Conservation (phyloP, 2,888 invertebrate genomes). For the Calliopum simillimum region DNA sequence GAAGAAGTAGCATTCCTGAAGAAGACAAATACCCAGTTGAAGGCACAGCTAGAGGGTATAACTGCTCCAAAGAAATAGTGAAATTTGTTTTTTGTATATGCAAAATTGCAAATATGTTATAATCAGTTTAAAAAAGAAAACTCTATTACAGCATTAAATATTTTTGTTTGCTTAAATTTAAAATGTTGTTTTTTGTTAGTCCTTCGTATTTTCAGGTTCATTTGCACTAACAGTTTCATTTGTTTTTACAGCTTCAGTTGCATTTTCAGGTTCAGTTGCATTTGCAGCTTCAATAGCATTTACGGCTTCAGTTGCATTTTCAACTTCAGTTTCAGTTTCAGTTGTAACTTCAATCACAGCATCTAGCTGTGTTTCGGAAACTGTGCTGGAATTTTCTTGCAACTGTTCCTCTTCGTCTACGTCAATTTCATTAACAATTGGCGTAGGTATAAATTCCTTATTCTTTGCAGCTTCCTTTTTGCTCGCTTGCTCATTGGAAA, state of each 20-base stretch:
- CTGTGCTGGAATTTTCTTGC: background rate
- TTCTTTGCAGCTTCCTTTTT: conserved; percentile 38
- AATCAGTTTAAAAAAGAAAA: background rate
- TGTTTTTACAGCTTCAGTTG: background rate
- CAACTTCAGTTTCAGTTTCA: background rate
- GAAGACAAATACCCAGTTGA: conserved; percentile 93
- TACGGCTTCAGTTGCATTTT: background rate
- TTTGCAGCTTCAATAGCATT: background rate
- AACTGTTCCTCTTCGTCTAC: conserved; percentile 50
- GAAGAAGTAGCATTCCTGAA: conserved; percentile 93
- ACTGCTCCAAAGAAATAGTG: conserved; percentile 91
- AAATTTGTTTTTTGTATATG: background rate
- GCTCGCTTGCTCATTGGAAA: conserved; percentile 24
- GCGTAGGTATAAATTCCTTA: conserved; percentile 58
- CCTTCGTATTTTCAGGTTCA: background rate
- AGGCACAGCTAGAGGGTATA: conserved; percentile 94
- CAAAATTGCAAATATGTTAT: background rate
- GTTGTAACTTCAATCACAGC: background rate
- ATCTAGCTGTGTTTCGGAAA: background rate
- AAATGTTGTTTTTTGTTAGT: conserved; percentile 23
- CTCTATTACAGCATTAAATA: background rate
- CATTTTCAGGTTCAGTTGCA: background rate
- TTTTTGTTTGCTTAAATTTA: background rate
- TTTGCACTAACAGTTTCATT: conserved; percentile 9
- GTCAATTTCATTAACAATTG: conserved; percentile 70